Base-by-base conservation (phyloP, 2,797 vertebrate genomes). In the Enteromius viviparus region DNA sequence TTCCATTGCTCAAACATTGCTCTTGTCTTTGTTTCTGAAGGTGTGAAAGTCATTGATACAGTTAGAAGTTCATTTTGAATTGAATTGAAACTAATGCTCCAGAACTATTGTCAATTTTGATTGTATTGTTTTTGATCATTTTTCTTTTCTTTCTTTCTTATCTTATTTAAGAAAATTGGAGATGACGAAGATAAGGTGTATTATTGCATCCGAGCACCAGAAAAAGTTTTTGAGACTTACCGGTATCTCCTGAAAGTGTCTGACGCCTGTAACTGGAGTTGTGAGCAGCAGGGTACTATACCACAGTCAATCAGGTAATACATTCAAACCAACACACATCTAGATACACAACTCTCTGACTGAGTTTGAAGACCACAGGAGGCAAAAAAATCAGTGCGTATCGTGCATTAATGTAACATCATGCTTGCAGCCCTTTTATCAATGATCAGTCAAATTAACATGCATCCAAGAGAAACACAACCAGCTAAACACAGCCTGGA, bases 171-270 rank as follows among this genome's bases (percentile, higher is more conserved):
- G 95, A 91, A 91, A 93, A 91, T 94, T n/a, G 80, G 87, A 66
- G 89, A 94, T 26, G 84, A 90, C 1, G 82, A 90, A 1, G 83
- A 93, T 0, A 95, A 94, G 6, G 75, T 95, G 4, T 99, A 96
- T 90, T 96, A 96, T 58, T 97, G 97, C 21, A 92, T 99, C 75
- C 91, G 92, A 88, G 97, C 96, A 0, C 94, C 95, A 0, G 87
- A 83, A 40, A 87, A 91, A 2, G 87, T 96, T 76, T 96, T 98
- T 83, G 88, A 85, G 68, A 95, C 93, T 83, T 98, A 99, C 91
- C 89, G 89, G 32, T 89, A 92, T 55, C 95, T 98, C 11, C 91
- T 97, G 60, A 89, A 90, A 82, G 95, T 95, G 68, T 94, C 94
- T 3, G 93, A 95, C 69, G 92, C 93, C 51, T 95, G 93, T 83